Evolutionary conservation across 2,797 vertebrate species (phyloP), one percentile per base, ranked within the genome.

Genomic region (Sebastiscus tertius): DNA sequence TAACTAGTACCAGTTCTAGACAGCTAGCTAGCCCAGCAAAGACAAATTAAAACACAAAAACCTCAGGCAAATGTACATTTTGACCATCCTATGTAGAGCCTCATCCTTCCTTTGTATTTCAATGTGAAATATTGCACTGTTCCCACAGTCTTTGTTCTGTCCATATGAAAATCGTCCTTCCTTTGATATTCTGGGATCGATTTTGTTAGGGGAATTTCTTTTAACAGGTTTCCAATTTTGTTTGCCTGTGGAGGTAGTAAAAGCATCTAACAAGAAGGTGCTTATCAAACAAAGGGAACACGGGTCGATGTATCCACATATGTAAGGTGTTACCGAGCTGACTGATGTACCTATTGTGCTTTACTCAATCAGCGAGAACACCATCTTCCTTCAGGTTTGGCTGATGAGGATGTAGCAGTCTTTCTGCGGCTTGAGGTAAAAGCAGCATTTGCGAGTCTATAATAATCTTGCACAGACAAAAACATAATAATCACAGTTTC

Each of bases 61-160:
- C 82, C 85, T 92, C 89, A 87, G 87, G 82, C 86, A 80, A 79
- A 68, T 70, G 58, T 70, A 75, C 77, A 82, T 84, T 89, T 89
- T 84, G 70, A 86, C 80, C 49, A 62, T 84, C 81, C 80, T 87
- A 88, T 85, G 84, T 60, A 64, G 61, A 79, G 56, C 64, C 66
- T 79, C 5, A 24, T 88, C 80, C 83, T 85, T 92, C 84, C 76
- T 79, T 87, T 88, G 80, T 82, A 88, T 93, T 93, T 93, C 88
- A 93, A 92, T 94, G 88, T 95, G 90, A 94, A 93, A 95, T 96
- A 96, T 95, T 96, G 95, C 94, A 96, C 94, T 86, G 85, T 89
- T 94, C 94, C 94, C 93, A 83, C 83, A 80, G 76, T 92, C 85
- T 94, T 94, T 94, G 92, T 93, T 95, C 90, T 88, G 61, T 77